A percentile compares a stretch with the other conserved stretches of the same genome.
These are phyloP conservation scores for Drymonia ruficornis DNA, from an alignment of 2,888 invertebrate genomes.

Conservation along the genomic window DNA sequence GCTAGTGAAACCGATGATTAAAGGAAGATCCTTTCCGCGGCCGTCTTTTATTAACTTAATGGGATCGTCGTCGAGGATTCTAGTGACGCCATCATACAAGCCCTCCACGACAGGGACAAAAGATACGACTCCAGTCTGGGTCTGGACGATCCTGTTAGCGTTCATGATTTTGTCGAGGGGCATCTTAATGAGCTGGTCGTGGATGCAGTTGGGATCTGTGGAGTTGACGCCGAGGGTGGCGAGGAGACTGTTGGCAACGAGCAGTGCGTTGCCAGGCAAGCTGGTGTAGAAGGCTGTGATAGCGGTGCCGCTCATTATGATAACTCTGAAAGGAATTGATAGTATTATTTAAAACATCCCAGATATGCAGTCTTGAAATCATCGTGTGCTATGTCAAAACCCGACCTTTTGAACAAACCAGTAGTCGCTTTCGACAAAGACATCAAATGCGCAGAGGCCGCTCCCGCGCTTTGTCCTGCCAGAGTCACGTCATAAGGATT, in stretches of 20 bases:
- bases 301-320: slow-evolving; percentile 35
- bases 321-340: slow-evolving; percentile 18
- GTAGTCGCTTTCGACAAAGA: slow-evolving; percentile 17
- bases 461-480: slow-evolving; percentile 32
- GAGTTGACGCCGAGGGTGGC: slow-evolving; percentile 57
- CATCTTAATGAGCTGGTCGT: slow-evolving; percentile 22
- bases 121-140: slow-evolving; percentile 20
- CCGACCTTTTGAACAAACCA: slow-evolving; percentile 19
- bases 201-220: slow-evolving; percentile 27
- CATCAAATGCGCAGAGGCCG: slow-evolving; percentile 24
- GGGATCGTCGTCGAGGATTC: slow-evolving; percentile 38
- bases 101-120: slow-evolving; percentile 37
- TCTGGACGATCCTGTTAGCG: slow-evolving; percentile 27
- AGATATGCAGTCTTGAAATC: too few species aligned
- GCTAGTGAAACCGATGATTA: slow-evolving; percentile 21
- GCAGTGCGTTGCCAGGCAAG: slow-evolving; percentile 28
- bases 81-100: slow-evolving; percentile 22
- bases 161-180: slow-evolving; percentile 44
- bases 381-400: not conserved
- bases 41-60: slow-evolving; percentile 31
- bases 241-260: slow-evolving; percentile 35
- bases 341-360: not conserved
- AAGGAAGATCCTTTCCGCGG: slow-evolving; percentile 32
- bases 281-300: slow-evolving; percentile 28
- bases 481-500: slow-evolving; percentile 28